Evolutionary conservation across 2,113 vertebrate genomes (phyloP).

Genomic region (Sprattus sprattus): DNA sequence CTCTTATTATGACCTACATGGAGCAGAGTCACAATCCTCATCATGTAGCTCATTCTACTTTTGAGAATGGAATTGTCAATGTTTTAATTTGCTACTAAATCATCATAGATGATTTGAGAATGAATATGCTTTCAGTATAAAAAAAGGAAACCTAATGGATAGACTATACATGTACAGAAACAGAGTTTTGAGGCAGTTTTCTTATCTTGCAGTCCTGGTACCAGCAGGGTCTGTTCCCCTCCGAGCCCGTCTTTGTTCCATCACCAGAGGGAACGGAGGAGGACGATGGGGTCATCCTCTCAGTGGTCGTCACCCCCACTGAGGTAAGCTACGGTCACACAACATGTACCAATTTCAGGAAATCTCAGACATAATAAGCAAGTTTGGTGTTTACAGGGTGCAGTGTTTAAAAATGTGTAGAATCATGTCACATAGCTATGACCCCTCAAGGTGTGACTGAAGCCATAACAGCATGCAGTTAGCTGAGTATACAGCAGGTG

Average conservation of each 20-base stretch:
- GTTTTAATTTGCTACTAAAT: no score
- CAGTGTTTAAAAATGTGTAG: background rate
- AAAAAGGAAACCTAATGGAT: background rate
- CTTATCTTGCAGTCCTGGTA: slow-evolving; percentile 77
- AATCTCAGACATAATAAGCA: background rate
- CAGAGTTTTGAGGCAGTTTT: background rate
- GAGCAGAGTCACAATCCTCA: background rate
- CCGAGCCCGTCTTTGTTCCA: slow-evolving; percentile 90
- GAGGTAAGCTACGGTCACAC: slow-evolving; percentile 68
- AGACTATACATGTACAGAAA: background rate
- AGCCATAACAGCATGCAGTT: background rate
- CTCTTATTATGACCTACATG: background rate
- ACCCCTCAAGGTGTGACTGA: background rate
- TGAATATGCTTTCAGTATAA: background rate
- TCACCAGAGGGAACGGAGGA: slow-evolving; percentile 77
- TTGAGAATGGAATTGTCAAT: no score
- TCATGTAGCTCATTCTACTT: no score
- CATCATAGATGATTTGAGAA: no score
- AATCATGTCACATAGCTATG: background rate
- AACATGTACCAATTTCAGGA: background rate
- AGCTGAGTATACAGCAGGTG: background rate
- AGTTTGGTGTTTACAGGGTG: no score
- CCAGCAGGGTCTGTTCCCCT: slow-evolving; percentile 84
- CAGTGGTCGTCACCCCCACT: slow-evolving; percentile 82
- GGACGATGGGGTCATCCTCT: slow-evolving; percentile 87